Evolutionary conservation across 1,140 invertebrate species (phyloP).

Genomic region (Melanaphis sacchari): DNA sequence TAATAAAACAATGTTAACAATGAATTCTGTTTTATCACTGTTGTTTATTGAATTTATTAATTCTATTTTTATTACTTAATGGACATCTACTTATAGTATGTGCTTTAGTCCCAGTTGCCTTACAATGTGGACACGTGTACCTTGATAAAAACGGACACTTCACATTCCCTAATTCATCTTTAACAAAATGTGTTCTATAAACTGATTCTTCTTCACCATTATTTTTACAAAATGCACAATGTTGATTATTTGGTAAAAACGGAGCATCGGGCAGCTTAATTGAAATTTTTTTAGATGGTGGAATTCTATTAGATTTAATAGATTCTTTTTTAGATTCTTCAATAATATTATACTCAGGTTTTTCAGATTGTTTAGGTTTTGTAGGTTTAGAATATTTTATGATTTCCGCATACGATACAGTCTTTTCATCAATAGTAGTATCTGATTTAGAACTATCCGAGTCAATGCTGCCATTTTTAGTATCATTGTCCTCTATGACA

Average conservation of each 20-base stretch:
- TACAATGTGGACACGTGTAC: slow-evolving; percentile 75
- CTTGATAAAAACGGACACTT: slow-evolving; percentile 73
- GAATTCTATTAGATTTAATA: slow-evolving; percentile 40
- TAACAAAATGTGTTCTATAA: slow-evolving; percentile 72
- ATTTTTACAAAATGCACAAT: slow-evolving; percentile 78
- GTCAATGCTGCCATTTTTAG: background rate
- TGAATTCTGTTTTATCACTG: slow-evolving; percentile 39
- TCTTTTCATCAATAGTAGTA: slow-evolving; percentile 33
- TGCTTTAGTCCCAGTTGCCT: slow-evolving; percentile 73
- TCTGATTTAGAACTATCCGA: slow-evolving; percentile 43
- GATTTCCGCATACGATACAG: slow-evolving; percentile 41
- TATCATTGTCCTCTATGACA: background rate
- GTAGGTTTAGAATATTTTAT: slow-evolving; percentile 42
- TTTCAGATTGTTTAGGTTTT: slow-evolving; percentile 34
- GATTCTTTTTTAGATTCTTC: slow-evolving; percentile 41
- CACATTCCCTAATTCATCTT: slow-evolving; percentile 70
- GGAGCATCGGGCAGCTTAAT: slow-evolving; percentile 30
- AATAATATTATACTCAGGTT: background rate
- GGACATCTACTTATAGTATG: slow-evolving; percentile 84
- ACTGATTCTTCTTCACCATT: slow-evolving; percentile 72
- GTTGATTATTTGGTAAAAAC: slow-evolving; percentile 50
- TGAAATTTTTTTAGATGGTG: slow-evolving; percentile 48
- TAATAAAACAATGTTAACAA: slow-evolving; percentile 17
- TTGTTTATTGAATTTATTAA: slow-evolving; percentile 32
- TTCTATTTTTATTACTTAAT: slow-evolving; percentile 49